A percentile compares a stretch with the other conserved stretches of the same genome.
phyloP scores from a whole-genome alignment of 2,797 vertebrate genomes.

The Benthosema pterotum region DNA sequence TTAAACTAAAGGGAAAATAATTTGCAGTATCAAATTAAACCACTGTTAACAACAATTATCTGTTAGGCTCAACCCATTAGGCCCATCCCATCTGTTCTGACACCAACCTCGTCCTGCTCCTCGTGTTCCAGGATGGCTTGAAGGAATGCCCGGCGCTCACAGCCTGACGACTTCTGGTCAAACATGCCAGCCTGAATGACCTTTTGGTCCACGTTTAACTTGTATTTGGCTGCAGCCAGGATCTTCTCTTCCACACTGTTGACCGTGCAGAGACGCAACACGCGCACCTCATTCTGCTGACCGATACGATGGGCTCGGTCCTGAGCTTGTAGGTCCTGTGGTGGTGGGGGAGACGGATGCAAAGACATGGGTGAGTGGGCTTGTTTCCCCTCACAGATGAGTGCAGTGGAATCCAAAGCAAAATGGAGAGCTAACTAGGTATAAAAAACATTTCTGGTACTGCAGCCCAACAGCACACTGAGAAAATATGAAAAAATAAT shows the following conservation, averaged over 20 bases:
- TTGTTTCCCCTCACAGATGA: too few species aligned
- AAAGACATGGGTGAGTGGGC: background rate
- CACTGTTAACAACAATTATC: too few species aligned
- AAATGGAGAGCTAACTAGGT: too few species aligned
- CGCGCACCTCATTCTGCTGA: constrained; percentile 96
- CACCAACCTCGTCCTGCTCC: constrained; percentile 94
- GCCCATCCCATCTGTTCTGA: constrained; percentile 44
- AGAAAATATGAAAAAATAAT: too few species aligned
- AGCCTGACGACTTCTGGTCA: constrained; percentile 97
- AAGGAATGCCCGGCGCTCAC: constrained; percentile 91
- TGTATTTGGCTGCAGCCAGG: constrained; percentile 95
- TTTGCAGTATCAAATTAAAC: too few species aligned
- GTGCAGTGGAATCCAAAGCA: too few species aligned
- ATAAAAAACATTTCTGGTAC: too few species aligned
- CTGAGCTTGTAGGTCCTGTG: constrained; percentile 94
- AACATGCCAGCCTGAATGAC: constrained; percentile 99
- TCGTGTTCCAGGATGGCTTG: constrained; percentile 98
- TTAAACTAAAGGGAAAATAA: too few species aligned
- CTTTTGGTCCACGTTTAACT: constrained; percentile 97
- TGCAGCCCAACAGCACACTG: too few species aligned
- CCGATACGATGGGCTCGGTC: constrained; percentile 96
- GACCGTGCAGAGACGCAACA: constrained; percentile 94
- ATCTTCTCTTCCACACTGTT: constrained; percentile 99
- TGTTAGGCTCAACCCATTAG: too few species aligned
- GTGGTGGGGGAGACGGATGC: background rate